A percentile compares a stretch with the other conserved stretches of the same genome.
Evolutionary conservation across 2,113 vertebrate genomes (phyloP).

Genomic region (Labrus mixtus): DNA sequence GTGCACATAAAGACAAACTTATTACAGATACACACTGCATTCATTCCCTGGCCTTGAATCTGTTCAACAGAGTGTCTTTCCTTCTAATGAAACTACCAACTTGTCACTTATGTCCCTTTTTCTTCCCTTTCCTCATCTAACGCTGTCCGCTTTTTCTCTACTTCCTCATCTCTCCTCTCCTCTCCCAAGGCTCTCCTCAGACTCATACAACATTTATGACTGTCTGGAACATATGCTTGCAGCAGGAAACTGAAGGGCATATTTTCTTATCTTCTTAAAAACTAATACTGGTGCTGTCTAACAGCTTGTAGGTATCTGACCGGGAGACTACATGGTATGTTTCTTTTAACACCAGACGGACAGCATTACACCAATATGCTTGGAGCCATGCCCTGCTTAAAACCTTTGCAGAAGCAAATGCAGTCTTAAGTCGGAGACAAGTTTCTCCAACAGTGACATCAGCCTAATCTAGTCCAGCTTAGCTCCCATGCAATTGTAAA

Average conservation of each 20-base stretch:
- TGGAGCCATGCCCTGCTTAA: conserved; percentile 2
- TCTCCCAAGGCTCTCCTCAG: conserved; percentile 30
- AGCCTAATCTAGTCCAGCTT: conserved; percentile 27
- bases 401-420: conserved; percentile 27
- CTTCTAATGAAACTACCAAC: background rate
- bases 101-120: background rate
- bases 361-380: conserved; percentile 11
- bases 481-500: conserved; percentile 37
- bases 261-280: conserved; percentile 40
- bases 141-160: conserved; percentile 16
- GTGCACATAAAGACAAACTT: conserved; percentile 8
- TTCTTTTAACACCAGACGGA: conserved; percentile 21
- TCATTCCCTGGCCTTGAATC: conserved; percentile 33
- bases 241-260: conserved; percentile 59
- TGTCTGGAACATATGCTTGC: conserved; percentile 62
- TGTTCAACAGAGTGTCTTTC: background rate
- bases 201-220: conserved; percentile 75
- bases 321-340: conserved; percentile 10
- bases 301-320: conserved; percentile 45
- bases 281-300: conserved; percentile 36
- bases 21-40: conserved; percentile 1
- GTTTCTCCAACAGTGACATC: conserved; percentile 34
- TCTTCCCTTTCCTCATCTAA: background rate
- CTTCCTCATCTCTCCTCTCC: conserved; percentile 5
- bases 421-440: conserved; percentile 11